Evolutionary conservation across 2,797 vertebrate species (phyloP).

Genomic region (Scarus forsteni): DNA sequence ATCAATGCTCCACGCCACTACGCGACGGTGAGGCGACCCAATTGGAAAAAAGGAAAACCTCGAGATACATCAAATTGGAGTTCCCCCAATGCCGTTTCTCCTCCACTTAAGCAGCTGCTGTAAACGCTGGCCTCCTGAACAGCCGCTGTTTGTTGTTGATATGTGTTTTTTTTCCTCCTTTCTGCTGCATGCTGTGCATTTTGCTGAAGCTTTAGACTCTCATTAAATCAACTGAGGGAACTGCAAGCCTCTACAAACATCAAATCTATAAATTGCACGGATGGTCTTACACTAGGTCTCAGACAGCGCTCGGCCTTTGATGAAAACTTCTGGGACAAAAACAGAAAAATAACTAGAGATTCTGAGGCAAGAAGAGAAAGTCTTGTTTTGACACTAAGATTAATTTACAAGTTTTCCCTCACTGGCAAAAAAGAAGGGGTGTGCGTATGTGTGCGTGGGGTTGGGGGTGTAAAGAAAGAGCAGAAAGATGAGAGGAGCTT

Average conservation of each 20-base stretch:
- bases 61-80: constrained; percentile 51
- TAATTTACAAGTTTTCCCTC: constrained; percentile 94
- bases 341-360: constrained; percentile 84
- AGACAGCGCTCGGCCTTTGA: constrained; percentile 82
- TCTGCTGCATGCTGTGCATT: constrained; percentile 62
- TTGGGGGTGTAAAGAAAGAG: constrained; percentile 48
- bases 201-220: constrained; percentile 81
- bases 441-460: constrained; percentile 41
- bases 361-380: constrained; percentile 81
- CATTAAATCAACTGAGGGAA: constrained; percentile 84
- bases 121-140: constrained; percentile 59
- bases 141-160: constrained; percentile 66
- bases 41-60: constrained; percentile 56
- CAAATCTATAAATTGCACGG: constrained; percentile 85
- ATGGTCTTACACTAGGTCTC: constrained; percentile 85
- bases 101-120: constrained; percentile 35
- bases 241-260: constrained; percentile 84
- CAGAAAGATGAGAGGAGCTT: constrained; percentile 90
- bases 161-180: constrained; percentile 24
- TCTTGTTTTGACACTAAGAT: constrained; percentile 89
- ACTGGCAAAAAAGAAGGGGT: constrained; percentile 73
- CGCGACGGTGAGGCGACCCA: constrained; percentile 39
- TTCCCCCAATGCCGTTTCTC: constrained; percentile 58
- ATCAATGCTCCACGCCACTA: constrained; percentile 43
- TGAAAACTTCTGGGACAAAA: constrained; percentile 87